Base-by-base conservation (phyloP, 2,888 invertebrate species). In the Willowsia nigromaculata region DNA sequence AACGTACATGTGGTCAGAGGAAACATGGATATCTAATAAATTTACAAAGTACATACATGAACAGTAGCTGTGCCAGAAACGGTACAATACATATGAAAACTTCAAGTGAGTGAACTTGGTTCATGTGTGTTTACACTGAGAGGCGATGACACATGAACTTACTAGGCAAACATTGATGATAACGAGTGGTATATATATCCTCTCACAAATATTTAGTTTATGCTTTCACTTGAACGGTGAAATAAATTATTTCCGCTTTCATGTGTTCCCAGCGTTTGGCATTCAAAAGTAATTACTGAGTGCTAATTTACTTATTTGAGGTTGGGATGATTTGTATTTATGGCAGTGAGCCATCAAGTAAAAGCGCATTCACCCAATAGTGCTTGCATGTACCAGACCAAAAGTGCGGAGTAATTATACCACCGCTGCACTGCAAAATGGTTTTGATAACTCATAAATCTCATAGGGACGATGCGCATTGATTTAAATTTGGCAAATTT, bases 231-330 rank as follows among this genome's bases (percentile, higher is more conserved):
- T 27, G 76, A 47, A 76, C 13, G 30, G 13, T 50, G 76, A 50
- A 50, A 76, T 76, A 76, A 76, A 76, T 76, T 76, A 50, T 76
- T 76, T 76, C 76, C 50, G 47, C 50, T 47, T 50, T 76, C 50
- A n/a, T 50, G 50, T 47, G 76, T 50, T 50, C 11, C 7, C 50
- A 27, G 50, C 43, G 27, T 47, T 50, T 27, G n/a, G 15, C 76
- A n/a, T n/a, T 50, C 30, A 76, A 25, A 43, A 43, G 71, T 43
- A 71, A 71, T 71, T 50, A 50, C 76, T 76, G 68, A 37, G 22
- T 68, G 22, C 37, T 40, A 40, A 40, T 40, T 40, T 71, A 25
- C 40, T 71, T 71, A 25, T 71, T 18, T 27, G 71, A 71, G 71
- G 13, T 5, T 68, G 68, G 47, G 15, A 43, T 22, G 25, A 71